Evolutionary conservation across 2,113 vertebrate species (phyloP), one percentile per base, ranked within the genome.

Genomic region (Chlorocebus sabaeus): DNA sequence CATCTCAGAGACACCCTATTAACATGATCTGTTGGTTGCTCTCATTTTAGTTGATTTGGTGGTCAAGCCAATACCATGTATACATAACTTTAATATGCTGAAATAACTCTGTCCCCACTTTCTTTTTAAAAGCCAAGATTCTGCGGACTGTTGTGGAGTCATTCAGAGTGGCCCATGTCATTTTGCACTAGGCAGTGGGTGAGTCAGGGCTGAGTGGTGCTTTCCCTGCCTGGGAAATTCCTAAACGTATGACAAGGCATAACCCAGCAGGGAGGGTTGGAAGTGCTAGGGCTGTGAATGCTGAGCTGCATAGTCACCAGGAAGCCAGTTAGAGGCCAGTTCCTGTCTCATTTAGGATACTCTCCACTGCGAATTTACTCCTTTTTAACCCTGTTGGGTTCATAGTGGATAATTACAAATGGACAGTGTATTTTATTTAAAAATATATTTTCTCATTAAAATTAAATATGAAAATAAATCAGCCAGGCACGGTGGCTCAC

Each of bases 121-220:
- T 52, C 78, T 76, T 72, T 78, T 43, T 13, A 2, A 52, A 88
- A 95, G 48, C 86, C 78, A 61, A 93, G 64, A 93, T 97, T 98
- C 89, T 18, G 30, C n/a, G 43, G 64, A 70, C 83, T 70, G 82
- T 50, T 79, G 85, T 55, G 35, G 43, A 83, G 23, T 92, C 32
- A 90, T 17, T 55, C 70, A 89, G n/a, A 45, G 90, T 45, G 17
- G 40, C 81, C 23, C 8, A 22, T 3, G 43, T 55, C 40, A 40
- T 45, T 91, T 70, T 80, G 57, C 45, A 0, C 70, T 35, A 45
- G 22, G 75, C 30, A 82, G 70, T 45, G 68, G 22, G 16, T 10
- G 14, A 80, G 92, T 94, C 64, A 79, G 30, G 89, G 35, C 57
- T 95, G 92, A 87, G 3, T 4, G 30, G 59, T 52, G 43, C 52